A percentile compares a stretch with the other conserved stretches of the same genome.
These are phyloP conservation scores for human (Homo sapiens) DNA, from an alignment of 2,113 vertebrate species.

Conservation along the genomic window GRCh38 chr1:30708001-30708500, in stretches of 20 bases:
- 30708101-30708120: background rate
- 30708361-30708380: too few relatives aligned
- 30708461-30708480: background rate
- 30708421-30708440: background rate
- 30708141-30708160: background rate
- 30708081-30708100: too few relatives aligned
- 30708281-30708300: conserved; percentile 77
- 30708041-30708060: background rate
- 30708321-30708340: background rate
- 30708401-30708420: background rate
- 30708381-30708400: rapidly evolving
- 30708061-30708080: rapidly evolving
- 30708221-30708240: rapidly evolving
- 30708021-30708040: too few relatives aligned
- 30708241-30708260: rapidly evolving
- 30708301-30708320: background rate
- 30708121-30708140: background rate
- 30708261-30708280: conserved; percentile 42
- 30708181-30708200: background rate
- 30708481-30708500: background rate
- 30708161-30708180: background rate
- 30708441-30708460: background rate
- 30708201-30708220: background rate
- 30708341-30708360: background rate
- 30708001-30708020: background rate